Evolutionary conservation across 2,888 invertebrate genomes (phyloP).

Genomic region (Lasioglossum zephyrum): DNA sequence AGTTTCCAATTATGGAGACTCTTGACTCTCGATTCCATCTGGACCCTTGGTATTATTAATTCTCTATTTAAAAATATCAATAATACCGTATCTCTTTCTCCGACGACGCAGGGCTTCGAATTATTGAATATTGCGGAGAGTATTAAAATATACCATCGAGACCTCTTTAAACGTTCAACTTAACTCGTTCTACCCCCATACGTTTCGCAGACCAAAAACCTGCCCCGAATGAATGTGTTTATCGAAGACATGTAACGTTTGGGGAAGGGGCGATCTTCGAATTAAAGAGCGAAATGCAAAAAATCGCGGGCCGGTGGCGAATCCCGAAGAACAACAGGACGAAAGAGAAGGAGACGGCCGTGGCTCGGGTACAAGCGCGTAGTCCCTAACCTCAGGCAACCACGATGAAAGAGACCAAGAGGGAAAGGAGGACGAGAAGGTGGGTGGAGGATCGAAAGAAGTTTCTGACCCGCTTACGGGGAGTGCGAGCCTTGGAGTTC

Average conservation of each 20-base stretch:
- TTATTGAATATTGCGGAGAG: background rate
- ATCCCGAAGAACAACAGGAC: conserved; percentile 56
- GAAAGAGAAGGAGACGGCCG: conserved; percentile 42
- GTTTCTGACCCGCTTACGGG: conserved; percentile 84
- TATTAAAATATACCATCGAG: background rate
- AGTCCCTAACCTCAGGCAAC: conserved; percentile 82
- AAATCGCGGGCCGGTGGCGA: background rate
- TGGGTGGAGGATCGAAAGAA: conserved; percentile 81
- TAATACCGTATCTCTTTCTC: background rate
- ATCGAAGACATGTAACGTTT: too few relatives aligned
- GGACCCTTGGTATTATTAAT: background rate
- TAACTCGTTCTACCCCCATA: background rate
- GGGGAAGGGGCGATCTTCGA: background rate
- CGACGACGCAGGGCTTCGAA: background rate
- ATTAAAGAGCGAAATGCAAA: conserved; percentile 8
- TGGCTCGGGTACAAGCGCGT: conserved; percentile 70
- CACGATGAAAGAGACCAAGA: conserved; percentile 55
- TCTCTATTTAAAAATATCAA: background rate
- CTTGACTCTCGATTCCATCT: background rate
- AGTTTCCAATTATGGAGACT: background rate
- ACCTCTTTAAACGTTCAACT: background rate
- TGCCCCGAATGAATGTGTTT: too few relatives aligned
- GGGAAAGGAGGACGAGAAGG: conserved; percentile 58
- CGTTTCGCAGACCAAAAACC: background rate
- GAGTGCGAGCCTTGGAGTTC: conserved; percentile 78